Percentiles rank a stretch among this genome's conserved stretches.
phyloP scores from a whole-genome alignment of 2,888 invertebrate species.

The Ctena decussata region DNA sequence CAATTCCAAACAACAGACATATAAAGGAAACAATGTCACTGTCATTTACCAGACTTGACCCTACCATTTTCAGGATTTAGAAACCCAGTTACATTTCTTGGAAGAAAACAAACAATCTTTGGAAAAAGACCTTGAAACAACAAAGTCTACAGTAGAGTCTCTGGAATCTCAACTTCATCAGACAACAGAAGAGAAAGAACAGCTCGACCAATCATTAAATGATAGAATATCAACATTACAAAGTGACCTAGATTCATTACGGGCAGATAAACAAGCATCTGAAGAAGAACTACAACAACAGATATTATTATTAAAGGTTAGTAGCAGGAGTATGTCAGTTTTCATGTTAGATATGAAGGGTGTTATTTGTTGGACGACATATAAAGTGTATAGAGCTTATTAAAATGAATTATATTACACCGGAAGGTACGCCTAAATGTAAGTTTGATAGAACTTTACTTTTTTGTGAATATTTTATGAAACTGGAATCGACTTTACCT shows the following conservation, averaged over 20 bases:
- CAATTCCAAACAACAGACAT: too few relatives aligned
- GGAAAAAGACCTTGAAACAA: slow-evolving; percentile 68
- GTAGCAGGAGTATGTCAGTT: too few relatives aligned
- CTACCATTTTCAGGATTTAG: slow-evolving; percentile 83
- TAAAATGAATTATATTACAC: too few relatives aligned
- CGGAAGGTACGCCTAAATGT: too few relatives aligned
- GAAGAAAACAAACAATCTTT: slow-evolving; percentile 77
- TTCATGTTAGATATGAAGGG: too few relatives aligned
- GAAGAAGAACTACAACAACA: slow-evolving; percentile 67
- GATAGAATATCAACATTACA: slow-evolving; percentile 67
- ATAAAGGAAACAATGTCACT: too few relatives aligned
- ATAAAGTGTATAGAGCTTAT: too few relatives aligned
- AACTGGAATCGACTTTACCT: too few relatives aligned
- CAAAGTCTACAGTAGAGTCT: slow-evolving; percentile 44
- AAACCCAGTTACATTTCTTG: slow-evolving; percentile 82
- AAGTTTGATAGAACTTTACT: too few relatives aligned
- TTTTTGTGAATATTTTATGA: too few relatives aligned
- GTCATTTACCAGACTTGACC: too few relatives aligned
- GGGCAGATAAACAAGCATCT: slow-evolving; percentile 61
- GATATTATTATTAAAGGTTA: slow-evolving; percentile 69
- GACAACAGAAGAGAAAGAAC: slow-evolving; percentile 56
- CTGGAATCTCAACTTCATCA: slow-evolving; percentile 58
- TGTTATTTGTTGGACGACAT: too few relatives aligned
- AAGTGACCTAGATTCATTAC: slow-evolving; percentile 66
- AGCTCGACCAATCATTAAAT: slow-evolving; percentile 64